Evolutionary conservation across 2,797 vertebrate species (phyloP), one percentile per base, ranked within the genome.

Genomic region (Allobates femoralis): DNA sequence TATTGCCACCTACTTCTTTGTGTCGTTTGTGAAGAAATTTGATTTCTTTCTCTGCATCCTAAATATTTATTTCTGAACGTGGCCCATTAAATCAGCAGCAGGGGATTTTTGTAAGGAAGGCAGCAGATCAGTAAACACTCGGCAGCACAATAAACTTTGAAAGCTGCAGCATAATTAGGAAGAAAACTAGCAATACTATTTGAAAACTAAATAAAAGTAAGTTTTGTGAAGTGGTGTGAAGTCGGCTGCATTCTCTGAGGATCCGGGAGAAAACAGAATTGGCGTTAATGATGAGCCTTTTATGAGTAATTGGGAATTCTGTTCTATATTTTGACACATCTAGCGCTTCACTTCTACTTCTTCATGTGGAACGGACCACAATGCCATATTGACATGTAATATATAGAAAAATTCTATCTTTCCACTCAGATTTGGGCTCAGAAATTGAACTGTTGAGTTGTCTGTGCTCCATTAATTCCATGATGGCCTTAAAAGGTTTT

Each of bases 61-160:
- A 85, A 85, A 85, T 85, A 71, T 85, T 79, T 85, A 69, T 79
- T 71, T 71, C 28, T 66, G 53, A 19, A 53, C 19, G 12, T 32
- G 78, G 62, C 21, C 78, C 55, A 53, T 75, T 86, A 74, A 81
- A 74, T 74, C 67, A 86, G 78, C 85, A 86, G 85, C 85, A 62
- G 78, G 85, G 55, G 78, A 50, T 76, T 77, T 55, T 28, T 74
- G 50, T 53, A 69, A 7, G 28, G 50, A 85, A 23, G 60, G 62
- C 73, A 69, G 60, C 60, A 85, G 74, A 78, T 74, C 41, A 60
- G 46, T 71, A 75, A 66, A 81, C 32, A 81, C 46, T 56, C 26
- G 34, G 78, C 26, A 81, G 78, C 15, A 60, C 69, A 62, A 74
- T 62, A 81, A 11, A 37, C 19, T 74, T 60, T 74, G 74, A 62